phyloP scores from a whole-genome alignment of 2,888 invertebrate species.

The Acronicta leporina region DNA sequence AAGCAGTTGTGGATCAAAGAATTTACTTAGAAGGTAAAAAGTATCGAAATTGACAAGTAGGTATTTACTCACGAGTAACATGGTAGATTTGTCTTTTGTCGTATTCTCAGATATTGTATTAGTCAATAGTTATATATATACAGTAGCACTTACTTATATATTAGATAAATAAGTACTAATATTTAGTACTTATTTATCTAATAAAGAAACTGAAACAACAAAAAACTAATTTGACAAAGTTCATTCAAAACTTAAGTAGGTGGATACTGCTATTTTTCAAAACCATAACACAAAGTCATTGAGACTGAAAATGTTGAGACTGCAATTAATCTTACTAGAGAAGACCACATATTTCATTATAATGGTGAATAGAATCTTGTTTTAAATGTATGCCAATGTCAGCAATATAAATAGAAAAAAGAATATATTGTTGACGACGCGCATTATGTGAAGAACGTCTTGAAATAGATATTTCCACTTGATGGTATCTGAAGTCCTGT shows the following conservation, averaged over 20 bases:
- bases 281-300: slow-evolving; percentile 52
- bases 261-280: slow-evolving; percentile 57
- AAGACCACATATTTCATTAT: slow-evolving; percentile 68
- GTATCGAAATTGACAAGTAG: no score
- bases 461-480: not conserved
- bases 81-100: no score
- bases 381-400: slow-evolving; percentile 74
- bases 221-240: slow-evolving; percentile 38
- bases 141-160: no score
- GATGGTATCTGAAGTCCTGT: not conserved
- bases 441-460: slow-evolving; percentile 19
- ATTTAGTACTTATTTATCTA: slow-evolving; percentile 2
- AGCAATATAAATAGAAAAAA: slow-evolving; percentile 61
- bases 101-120: no score
- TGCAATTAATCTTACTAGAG: slow-evolving; percentile 68
- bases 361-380: slow-evolving; percentile 63
- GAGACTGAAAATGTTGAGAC: slow-evolving; percentile 54
- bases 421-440: slow-evolving; percentile 48
- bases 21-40: no score
- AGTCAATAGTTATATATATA: no score
- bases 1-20: no score
- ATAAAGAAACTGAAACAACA: slow-evolving; percentile 18
- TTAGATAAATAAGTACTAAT: no score
- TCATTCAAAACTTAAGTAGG: slow-evolving; percentile 56
- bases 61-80: no score